Conservation (phyloP, 2,113 vertebrate species). For the Pterocles burchelli region DNA sequence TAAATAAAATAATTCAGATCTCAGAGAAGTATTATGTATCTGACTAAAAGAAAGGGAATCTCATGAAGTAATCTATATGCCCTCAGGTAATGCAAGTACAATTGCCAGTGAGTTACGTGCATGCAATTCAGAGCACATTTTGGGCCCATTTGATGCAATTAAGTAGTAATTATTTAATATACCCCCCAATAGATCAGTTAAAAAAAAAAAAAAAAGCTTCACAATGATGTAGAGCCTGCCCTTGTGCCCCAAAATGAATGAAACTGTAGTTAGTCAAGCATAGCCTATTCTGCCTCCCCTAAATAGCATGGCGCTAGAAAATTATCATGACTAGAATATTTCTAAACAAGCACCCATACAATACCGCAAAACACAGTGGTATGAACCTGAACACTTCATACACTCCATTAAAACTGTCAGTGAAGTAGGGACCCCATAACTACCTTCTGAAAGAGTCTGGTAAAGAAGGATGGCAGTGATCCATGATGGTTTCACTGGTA, state of each 20-base stretch:
- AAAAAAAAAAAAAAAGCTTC: background rate
- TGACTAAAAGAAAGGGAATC: conserved; percentile 14
- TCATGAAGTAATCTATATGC: conserved; percentile 18
- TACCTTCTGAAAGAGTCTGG: background rate
- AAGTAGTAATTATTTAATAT: background rate
- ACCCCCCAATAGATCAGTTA: background rate
- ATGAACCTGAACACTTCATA: background rate
- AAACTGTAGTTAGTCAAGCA: background rate
- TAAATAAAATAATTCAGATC: conserved; percentile 45
- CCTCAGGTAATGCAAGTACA: conserved; percentile 19
- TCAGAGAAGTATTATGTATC: background rate
- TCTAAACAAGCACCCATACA: background rate
- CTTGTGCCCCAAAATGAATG: background rate
- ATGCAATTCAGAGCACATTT: conserved; percentile 6
- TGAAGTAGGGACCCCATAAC: background rate
- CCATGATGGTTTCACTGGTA: background rate
- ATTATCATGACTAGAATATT: background rate
- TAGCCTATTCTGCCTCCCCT: background rate
- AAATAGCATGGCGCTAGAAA: background rate
- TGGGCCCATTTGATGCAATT: background rate
- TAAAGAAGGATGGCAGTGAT: background rate
- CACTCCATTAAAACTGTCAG: background rate
- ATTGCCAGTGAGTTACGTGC: background rate
- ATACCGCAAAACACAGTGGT: background rate
- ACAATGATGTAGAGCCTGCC: background rate